Base-by-base conservation (phyloP, 2,113 vertebrate genomes). In the Probosciger aterrimus region DNA sequence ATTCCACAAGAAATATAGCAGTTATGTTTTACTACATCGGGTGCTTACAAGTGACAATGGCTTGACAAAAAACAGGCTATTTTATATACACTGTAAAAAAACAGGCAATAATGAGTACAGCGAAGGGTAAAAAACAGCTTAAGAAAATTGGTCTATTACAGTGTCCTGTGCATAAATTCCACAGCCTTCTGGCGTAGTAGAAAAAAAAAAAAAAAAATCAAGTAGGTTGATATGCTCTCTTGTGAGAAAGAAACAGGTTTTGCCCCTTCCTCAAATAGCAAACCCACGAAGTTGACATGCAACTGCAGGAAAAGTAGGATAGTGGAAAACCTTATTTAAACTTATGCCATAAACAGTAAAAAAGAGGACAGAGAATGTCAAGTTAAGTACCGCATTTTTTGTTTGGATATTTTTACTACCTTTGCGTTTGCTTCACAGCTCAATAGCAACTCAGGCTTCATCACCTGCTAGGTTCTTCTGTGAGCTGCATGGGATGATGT, bases 1-100 rank as follows among this genome's bases (percentile, higher is more conserved):
- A 93, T 91, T 84, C 76, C 90, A 49, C 69, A 81, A 88, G 60
- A 94, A 93, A 93, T 88, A 86, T 6, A 90, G 27, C 55, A 75
- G 33, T 70, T 93, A 67, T 8, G 7, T 92, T 92, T 88, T 88
- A 81, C 53, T 94, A 86, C 47, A 67, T 2, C 81, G 43, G 7
- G 3, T 70, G 50, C 43, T 83, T 88, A 85, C 55, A 94, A 93
- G 57, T 96, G 84, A 76, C 65, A 90, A 85, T 79, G 57, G 85
- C 47, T 87, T 79, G 82, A 85, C 27, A 46, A 92, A 94, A 96
- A 83, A 67, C 20, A 82, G 41, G 25, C 52, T 86, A 76, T 81
- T 91, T 95, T 81, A 81, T 44, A 77, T 88, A 57, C 31, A 50
- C 41, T 39, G 37, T 65, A 83, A 80, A 94, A 88, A 1, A 57